phyloP scores from a whole-genome alignment of 2,888 invertebrate genomes.

The Ichneumoninae sp. region DNA sequence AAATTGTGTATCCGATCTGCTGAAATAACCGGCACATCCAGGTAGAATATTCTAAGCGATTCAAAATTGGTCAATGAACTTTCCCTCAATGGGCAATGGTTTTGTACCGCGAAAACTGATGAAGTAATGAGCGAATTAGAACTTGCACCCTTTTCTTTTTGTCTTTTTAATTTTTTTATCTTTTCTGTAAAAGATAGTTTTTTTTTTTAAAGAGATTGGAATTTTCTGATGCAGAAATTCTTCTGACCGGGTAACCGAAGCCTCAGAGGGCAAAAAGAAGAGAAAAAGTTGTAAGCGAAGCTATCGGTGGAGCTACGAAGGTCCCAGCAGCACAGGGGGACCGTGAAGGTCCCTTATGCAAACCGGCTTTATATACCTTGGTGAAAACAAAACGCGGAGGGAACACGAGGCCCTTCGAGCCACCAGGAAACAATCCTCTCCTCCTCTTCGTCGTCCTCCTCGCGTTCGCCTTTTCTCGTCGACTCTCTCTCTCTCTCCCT shows the following conservation, averaged over 20 bases:
- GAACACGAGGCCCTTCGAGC: conserved; percentile 68
- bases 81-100: no score
- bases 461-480: conserved; percentile 49
- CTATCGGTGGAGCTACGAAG: conserved; percentile 2
- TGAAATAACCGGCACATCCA: no score
- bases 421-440: conserved; percentile 77
- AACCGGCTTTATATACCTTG: conserved; percentile 76
- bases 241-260: conserved; percentile 20
- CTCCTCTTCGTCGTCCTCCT: conserved; percentile 53
- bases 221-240: conserved; percentile 9
- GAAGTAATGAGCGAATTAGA: no score
- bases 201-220: background rate
- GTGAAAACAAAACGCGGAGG: conserved; percentile 74
- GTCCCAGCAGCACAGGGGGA: conserved; percentile 17
- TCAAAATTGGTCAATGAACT: no score
- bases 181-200: background rate
- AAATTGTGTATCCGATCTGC: no score
- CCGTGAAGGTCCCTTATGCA: conserved; percentile 73
- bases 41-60: no score
- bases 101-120: no score
- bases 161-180: background rate
- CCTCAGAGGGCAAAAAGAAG: background rate
- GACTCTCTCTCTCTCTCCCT: conserved; percentile 35
- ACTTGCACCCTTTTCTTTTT: no score
- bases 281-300: conserved; percentile 5